Evolutionary conservation across 2,113 vertebrate species (phyloP).

Genomic region (Caloenas nicobarica): DNA sequence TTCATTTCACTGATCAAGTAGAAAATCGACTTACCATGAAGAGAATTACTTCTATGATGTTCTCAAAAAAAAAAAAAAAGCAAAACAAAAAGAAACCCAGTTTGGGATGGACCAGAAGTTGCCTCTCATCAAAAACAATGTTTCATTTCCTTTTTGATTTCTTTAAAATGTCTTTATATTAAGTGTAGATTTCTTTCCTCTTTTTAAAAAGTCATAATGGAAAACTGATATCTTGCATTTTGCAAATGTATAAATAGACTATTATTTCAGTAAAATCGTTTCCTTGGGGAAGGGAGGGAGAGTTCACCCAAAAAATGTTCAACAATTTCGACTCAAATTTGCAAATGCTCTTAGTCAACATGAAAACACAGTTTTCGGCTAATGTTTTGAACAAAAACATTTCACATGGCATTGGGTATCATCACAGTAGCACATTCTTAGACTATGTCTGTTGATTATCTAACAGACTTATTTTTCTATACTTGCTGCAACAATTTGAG

Average conservation of each 20-base stretch:
- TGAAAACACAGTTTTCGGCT: not conserved
- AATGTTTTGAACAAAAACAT: not conserved
- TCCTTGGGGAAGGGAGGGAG: not conserved
- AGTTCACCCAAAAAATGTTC: not conserved
- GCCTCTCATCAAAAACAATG: not conserved
- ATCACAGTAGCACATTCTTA: not conserved
- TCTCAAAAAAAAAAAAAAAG: fast-evolving
- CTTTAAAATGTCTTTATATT: not conserved
- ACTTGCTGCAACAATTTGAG: not conserved
- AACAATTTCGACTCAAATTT: not conserved
- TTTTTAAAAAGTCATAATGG: not conserved
- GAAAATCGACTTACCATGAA: not conserved
- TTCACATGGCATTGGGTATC: not conserved
- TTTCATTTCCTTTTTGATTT: not conserved
- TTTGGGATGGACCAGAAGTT: not conserved
- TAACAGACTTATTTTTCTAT: not conserved
- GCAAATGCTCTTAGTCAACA: not conserved
- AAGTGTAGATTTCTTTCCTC: not conserved
- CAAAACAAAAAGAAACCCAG: no score
- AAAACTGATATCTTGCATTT: not conserved
- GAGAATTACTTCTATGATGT: not conserved
- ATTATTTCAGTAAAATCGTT: not conserved
- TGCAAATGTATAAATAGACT: not conserved
- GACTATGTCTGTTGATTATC: not conserved
- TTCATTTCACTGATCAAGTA: not conserved